Percentiles rank a stretch among this genome's conserved stretches.
phyloP scores from a whole-genome alignment of 1,140 invertebrate species.

The Bradysia coprophila region DNA sequence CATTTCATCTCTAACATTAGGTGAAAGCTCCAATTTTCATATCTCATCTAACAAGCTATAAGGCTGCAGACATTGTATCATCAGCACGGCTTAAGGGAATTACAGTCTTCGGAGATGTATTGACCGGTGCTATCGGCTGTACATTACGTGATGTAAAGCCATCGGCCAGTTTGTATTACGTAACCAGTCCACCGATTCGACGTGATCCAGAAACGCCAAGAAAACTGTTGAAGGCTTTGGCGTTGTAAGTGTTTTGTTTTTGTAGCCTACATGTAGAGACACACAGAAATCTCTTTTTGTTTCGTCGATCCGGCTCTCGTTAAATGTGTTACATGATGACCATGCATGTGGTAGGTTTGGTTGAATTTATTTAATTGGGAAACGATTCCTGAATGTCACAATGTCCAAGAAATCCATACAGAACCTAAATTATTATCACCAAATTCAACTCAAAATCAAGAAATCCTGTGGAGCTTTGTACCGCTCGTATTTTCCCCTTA shows the following conservation, averaged over 20 bases:
- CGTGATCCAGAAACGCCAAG: conserved; percentile 56
- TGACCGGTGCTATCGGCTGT: conserved; percentile 50
- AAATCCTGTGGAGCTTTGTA: too few relatives aligned
- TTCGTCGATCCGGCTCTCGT: too few relatives aligned
- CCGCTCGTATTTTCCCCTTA: too few relatives aligned
- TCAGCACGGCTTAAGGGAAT: conserved; percentile 27
- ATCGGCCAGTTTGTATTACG: conserved; percentile 22
- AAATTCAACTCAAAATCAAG: too few relatives aligned
- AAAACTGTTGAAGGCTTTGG: conserved; percentile 59
- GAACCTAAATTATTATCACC: too few relatives aligned
- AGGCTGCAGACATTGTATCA: conserved; percentile 41
- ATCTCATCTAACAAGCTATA: conserved; percentile 55
- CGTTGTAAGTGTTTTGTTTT: conserved; percentile 48
- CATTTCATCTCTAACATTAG: too few relatives aligned
- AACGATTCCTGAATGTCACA: too few relatives aligned
- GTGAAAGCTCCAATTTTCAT: conserved; percentile 49
- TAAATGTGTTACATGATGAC: too few relatives aligned
- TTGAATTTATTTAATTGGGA: too few relatives aligned
- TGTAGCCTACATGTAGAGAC: too few relatives aligned
- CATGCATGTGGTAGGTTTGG: too few relatives aligned
- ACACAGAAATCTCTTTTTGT: neutral
- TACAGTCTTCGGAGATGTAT: conserved; percentile 57
- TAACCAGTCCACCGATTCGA: conserved; percentile 65
- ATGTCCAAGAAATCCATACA: too few relatives aligned
- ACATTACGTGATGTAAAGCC: conserved; percentile 35